phyloP scores from a whole-genome alignment of 1,140 invertebrate species.

The Lanistes nyassanus region DNA sequence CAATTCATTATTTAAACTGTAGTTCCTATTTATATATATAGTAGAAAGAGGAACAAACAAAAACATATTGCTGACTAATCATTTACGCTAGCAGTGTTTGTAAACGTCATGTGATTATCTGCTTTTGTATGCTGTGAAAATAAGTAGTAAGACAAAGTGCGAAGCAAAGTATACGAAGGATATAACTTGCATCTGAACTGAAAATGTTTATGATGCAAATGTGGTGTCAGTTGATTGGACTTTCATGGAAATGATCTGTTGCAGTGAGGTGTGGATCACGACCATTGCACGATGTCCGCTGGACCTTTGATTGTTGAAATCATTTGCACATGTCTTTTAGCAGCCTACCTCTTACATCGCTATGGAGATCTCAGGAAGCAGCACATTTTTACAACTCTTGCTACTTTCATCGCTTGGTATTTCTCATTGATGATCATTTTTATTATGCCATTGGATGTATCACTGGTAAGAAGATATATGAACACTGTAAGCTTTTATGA shows the following conservation, averaged over 20 bases:
- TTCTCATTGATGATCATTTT: conserved; percentile 99
- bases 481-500: neutral
- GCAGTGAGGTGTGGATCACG: neutral
- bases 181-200: neutral
- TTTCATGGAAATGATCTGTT: neutral
- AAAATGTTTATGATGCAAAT: neutral
- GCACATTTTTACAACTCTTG: conserved; percentile 90
- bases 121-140: too few species aligned
- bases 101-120: too few species aligned
- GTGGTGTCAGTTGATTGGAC: neutral
- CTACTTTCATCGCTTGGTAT: conserved; percentile 97
- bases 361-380: conserved; percentile 97
- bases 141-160: too few species aligned
- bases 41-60: too few species aligned
- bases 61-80: too few species aligned
- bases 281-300: conserved; percentile 75
- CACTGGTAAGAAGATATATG: conserved; percentile 82
- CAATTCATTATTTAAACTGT: too few species aligned
- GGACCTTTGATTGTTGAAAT: conserved; percentile 84
- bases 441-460: conserved; percentile 95
- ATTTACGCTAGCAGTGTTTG: too few species aligned
- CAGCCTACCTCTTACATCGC: conserved; percentile 85
- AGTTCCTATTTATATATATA: too few species aligned
- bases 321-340: conserved; percentile 81
- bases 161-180: too few species aligned